Conservation (phyloP, 2,797 vertebrate species). For the Huso huso region DNA sequence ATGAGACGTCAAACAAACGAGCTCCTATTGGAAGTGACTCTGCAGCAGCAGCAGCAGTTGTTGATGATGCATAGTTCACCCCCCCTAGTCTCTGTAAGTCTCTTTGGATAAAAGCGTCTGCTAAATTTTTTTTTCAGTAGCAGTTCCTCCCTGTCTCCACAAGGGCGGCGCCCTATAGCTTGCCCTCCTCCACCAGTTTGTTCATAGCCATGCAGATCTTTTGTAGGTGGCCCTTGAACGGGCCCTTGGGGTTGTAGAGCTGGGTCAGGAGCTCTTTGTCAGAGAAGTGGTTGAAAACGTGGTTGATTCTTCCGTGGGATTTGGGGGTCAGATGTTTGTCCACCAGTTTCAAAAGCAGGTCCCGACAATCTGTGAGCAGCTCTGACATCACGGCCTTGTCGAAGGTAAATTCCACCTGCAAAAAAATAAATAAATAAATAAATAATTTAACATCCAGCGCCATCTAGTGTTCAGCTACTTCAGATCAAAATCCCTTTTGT, state of each 20-base stretch:
- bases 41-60: too few relatives aligned
- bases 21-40: too few relatives aligned
- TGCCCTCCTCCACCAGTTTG: slow-evolving; percentile 78
- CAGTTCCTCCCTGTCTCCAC: background rate
- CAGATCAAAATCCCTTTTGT: too few relatives aligned
- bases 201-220: slow-evolving; percentile 77
- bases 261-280: slow-evolving; percentile 66
- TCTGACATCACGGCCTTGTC: slow-evolving; percentile 66
- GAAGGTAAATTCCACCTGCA: slow-evolving; percentile 82
- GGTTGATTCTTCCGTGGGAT: slow-evolving; percentile 76
- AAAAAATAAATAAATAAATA: too few relatives aligned
- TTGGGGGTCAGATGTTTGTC: slow-evolving; percentile 75
- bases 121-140: too few relatives aligned
- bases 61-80: too few relatives aligned
- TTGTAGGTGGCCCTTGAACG: slow-evolving; percentile 57
- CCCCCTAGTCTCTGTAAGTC: too few relatives aligned
- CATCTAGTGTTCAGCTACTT: too few relatives aligned
- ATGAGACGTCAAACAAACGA: too few relatives aligned
- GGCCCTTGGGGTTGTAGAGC: slow-evolving; percentile 63
- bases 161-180: slow-evolving; percentile 37
- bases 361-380: slow-evolving; percentile 65
- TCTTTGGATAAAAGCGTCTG: too few relatives aligned
- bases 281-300: slow-evolving; percentile 82
- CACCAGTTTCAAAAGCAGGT: slow-evolving; percentile 73
- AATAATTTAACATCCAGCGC: too few relatives aligned